Evolutionary conservation across 2,113 vertebrate genomes (phyloP), one percentile per base, ranked within the genome.

Genomic region (Chitala chitala): DNA sequence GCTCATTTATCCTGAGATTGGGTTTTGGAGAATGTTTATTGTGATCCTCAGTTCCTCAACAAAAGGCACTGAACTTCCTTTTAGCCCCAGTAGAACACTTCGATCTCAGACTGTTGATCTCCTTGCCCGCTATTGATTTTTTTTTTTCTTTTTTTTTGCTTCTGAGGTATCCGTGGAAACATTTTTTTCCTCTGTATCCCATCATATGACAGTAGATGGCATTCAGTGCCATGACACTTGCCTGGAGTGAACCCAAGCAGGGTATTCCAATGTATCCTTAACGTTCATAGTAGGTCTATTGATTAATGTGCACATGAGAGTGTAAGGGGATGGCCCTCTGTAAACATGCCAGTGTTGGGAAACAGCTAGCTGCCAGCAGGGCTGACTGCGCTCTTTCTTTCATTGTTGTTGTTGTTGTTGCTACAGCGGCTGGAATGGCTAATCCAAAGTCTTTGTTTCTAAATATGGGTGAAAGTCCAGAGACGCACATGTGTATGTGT

Each of bases 1-100:
- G 54, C 55, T 72, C 71, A 72, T 73, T 72, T 72, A 38, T 54
- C 22, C 54, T 44, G 70, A 56, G 70, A 55, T 58, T 42, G 38
- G 54, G 44, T 69, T 53, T 51, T 36, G 46, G 46, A 69, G 36
- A 69, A 50, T 69, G 46, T 69, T 69, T 33, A 53, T 69, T 6
- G 12, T 24, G 44, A 68, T 46, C 40, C 46, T 26, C 12, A 36
- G 29, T 36, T 68, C 42, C 42, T 46, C 22, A n/a, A 26, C 15
- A 51, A 69, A 69, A 33, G 46, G 53, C 31, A 44, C 31, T 15
- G 48, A 69, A 69, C 68, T 51, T 31, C 36, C 4, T 56, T 5
- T 8, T 4, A 2, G 54, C 6, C 54, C 54, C 54, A 20, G 7
- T 36, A 36, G 68, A 33, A 53, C 26, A 33, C 68, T 31, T 50